phyloP scores from a whole-genome alignment of 2,888 invertebrate species.

The Stratiomys singularior region DNA sequence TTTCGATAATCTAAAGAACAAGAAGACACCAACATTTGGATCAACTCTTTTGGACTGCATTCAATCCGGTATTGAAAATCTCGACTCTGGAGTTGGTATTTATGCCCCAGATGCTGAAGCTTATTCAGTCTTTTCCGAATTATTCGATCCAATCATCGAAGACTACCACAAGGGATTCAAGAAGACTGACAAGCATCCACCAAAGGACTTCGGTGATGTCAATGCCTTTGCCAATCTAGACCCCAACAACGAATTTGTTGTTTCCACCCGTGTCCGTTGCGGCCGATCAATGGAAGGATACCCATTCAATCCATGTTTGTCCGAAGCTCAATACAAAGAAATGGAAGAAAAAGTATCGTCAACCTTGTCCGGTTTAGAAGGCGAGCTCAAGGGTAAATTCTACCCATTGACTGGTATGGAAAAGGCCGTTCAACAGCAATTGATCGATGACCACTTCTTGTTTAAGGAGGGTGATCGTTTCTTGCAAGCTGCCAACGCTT shows the following conservation, averaged over 20 bases:
- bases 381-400: constrained; percentile 94
- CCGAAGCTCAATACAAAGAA: constrained; percentile 96
- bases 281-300: constrained; percentile 95
- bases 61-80: constrained; percentile 96
- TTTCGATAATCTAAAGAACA: constrained; percentile 90
- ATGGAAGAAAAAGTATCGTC: constrained; percentile 91
- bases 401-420: constrained; percentile 96
- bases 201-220: constrained; percentile 94
- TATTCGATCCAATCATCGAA: constrained; percentile 98
- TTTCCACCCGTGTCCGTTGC: constrained; percentile 96
- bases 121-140: constrained; percentile 89
- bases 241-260: constrained; percentile 89
- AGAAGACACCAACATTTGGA: constrained; percentile 89
- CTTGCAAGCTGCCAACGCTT: constrained; percentile 92
- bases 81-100: constrained; percentile 96
- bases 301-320: constrained; percentile 97
- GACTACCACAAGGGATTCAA: constrained; percentile 97
- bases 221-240: constrained; percentile 91
- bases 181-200: constrained; percentile 93
- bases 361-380: constrained; percentile 83
- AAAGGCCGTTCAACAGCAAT: constrained; percentile 94
- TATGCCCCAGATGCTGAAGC: constrained; percentile 98
- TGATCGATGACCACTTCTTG: constrained; percentile 98
- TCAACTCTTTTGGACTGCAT: constrained; percentile 93
- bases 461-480: constrained; percentile 91